Conservation (phyloP, 2,888 invertebrate species). For the Andrena chrysosceles region DNA sequence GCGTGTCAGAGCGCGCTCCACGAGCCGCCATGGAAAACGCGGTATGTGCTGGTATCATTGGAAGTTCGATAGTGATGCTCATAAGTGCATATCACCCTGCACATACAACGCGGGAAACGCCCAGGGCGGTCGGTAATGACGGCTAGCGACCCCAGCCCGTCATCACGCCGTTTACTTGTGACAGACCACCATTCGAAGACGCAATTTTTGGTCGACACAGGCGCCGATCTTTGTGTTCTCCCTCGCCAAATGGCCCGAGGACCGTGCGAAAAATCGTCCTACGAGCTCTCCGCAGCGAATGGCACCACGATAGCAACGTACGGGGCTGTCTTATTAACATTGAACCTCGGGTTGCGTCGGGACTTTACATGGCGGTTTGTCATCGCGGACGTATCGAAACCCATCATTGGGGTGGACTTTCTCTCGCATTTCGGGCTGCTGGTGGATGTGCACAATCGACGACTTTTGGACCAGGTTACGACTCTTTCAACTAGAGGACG, state of each 20-base stretch:
- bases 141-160: not conserved
- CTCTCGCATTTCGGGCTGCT: not conserved
- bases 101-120: constrained; percentile 4
- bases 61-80: not conserved
- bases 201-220: not conserved
- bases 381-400: not conserved
- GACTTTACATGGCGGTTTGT: not conserved
- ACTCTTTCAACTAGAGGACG: not conserved
- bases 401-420: constrained; percentile 15
- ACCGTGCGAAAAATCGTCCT: not conserved
- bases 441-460: not conserved
- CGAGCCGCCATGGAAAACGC: not conserved
- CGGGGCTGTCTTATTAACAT: not conserved
- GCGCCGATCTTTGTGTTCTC: constrained; percentile 1
- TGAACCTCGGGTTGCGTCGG: constrained; percentile 6
- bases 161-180: constrained; percentile 7
- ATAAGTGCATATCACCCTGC: not conserved
- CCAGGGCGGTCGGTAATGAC: not conserved
- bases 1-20: not conserved
- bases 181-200: not conserved
- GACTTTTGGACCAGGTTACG: not conserved
- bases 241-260: not conserved
- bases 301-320: constrained; percentile 13
- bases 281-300: constrained; percentile 10
- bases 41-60: constrained; percentile 12